Evolutionary conservation across 2,113 vertebrate species (phyloP).

Genomic region (Picathartes gymnocephalus): DNA sequence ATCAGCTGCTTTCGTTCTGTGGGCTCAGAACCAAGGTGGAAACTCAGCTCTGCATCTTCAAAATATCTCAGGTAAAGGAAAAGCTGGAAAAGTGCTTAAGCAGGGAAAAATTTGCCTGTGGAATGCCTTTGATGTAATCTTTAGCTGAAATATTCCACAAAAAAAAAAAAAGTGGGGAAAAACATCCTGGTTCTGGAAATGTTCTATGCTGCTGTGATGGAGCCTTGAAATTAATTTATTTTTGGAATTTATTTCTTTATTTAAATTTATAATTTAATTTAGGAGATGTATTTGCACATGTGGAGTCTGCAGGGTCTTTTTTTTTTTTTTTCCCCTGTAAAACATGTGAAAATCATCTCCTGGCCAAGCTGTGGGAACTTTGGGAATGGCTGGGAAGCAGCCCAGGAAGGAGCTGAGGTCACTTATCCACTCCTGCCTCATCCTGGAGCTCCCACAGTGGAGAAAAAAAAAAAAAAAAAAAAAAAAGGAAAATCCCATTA

Average conservation of each 20-base stretch:
- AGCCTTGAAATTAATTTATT: background rate
- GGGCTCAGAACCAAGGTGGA: background rate
- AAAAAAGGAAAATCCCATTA: background rate
- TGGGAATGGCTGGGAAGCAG: rapidly evolving
- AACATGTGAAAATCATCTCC: background rate
- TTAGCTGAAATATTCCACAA: background rate
- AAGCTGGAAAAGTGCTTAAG: background rate
- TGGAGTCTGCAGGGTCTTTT: background rate
- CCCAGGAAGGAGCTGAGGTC: background rate
- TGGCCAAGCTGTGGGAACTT: background rate
- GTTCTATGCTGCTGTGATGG: background rate
- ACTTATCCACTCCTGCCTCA: background rate
- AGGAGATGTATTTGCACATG: background rate
- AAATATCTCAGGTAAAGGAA: background rate
- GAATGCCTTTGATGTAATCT: background rate
- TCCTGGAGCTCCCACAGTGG: background rate
- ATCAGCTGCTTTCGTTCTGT: background rate
- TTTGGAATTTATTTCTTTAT: background rate
- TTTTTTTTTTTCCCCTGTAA: background rate
- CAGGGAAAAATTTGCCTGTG: background rate
- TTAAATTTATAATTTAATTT: background rate
- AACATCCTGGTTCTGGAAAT: background rate
- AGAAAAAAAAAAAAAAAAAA: background rate
- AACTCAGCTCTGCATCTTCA: background rate
- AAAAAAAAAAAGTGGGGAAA: background rate